phyloP scores from a whole-genome alignment of 1,140 invertebrate genomes.

The Pseudomyrmex flavicornis region DNA sequence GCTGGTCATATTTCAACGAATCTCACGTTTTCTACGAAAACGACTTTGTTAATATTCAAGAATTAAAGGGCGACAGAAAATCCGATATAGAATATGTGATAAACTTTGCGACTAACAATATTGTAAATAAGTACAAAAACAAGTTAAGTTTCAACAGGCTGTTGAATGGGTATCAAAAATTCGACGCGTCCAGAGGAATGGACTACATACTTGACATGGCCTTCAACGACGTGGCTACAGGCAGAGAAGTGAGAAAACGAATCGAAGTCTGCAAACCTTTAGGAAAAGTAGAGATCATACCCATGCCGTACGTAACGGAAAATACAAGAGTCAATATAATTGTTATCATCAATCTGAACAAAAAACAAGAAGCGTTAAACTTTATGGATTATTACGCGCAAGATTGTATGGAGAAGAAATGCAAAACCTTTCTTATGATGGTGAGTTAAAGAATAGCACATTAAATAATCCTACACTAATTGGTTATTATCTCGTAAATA shows the following conservation, averaged over 20 bases:
- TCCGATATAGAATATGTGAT: constrained; percentile 89
- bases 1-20: constrained; percentile 93
- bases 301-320: constrained; percentile 96
- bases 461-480: constrained; percentile 4
- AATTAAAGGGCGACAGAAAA: constrained; percentile 87
- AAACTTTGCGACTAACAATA: constrained; percentile 86
- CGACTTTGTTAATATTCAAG: constrained; percentile 87
- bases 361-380: constrained; percentile 85
- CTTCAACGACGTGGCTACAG: constrained; percentile 82
- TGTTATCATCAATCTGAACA: constrained; percentile 87
- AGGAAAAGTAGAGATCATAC: constrained; percentile 93
- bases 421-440: constrained; percentile 91
- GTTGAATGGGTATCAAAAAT: constrained; percentile 93
- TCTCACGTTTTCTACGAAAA: constrained; percentile 92
- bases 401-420: constrained; percentile 90
- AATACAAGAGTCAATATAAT: constrained; percentile 92
- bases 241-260: constrained; percentile 82
- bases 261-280: constrained; percentile 92
- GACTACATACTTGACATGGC: constrained; percentile 94
- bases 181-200: constrained; percentile 95
- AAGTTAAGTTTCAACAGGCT: constrained; percentile 87
- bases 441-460: constrained; percentile 80
- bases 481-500: background rate
- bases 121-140: constrained; percentile 86
- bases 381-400: constrained; percentile 91